phyloP scores from a whole-genome alignment of 2,797 vertebrate species.

The Simalia tracyae region DNA sequence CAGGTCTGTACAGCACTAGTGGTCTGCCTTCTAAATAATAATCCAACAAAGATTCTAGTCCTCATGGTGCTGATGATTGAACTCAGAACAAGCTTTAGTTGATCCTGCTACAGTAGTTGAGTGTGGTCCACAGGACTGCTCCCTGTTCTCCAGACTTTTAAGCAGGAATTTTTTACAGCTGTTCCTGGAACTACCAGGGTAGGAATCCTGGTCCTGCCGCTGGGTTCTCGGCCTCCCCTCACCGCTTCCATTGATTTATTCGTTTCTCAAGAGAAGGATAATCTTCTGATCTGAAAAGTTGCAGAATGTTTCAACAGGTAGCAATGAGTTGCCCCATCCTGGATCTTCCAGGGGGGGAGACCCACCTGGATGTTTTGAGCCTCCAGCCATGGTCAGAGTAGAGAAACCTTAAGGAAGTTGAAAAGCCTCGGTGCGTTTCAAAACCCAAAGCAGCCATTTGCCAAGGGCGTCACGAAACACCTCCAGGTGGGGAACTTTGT shows the following conservation, averaged over 20 bases:
- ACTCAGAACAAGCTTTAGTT: background rate
- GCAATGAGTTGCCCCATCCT: background rate
- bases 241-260: background rate
- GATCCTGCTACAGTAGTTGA: background rate
- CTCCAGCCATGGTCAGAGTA: background rate
- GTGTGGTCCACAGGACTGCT: background rate
- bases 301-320: background rate
- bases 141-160: background rate
- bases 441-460: background rate
- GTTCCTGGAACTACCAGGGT: background rate
- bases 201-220: background rate
- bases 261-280: background rate
- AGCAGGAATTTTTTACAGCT: background rate
- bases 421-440: background rate
- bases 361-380: background rate
- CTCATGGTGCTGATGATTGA: background rate
- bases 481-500: background rate
- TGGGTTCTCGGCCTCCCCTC: background rate
- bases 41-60: background rate
- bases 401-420: background rate
- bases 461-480: background rate
- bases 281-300: background rate
- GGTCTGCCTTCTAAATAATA: background rate
- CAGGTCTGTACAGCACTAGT: background rate
- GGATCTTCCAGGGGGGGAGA: background rate